Base-by-base conservation (phyloP, 1,140 invertebrate species). In the Drosophila triauraria region DNA sequence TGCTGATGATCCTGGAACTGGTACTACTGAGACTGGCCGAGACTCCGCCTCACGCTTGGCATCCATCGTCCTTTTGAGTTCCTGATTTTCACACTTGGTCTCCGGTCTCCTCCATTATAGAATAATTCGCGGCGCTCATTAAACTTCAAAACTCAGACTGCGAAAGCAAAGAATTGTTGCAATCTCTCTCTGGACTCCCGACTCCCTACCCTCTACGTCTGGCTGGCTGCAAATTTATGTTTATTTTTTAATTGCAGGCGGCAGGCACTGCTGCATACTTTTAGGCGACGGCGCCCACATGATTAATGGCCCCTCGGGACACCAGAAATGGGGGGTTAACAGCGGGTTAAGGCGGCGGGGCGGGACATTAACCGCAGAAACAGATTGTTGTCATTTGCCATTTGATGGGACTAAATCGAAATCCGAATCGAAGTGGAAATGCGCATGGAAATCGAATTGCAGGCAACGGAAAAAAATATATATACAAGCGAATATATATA, bases 361-460 rank as follows among this genome's bases (percentile, higher is more conserved):
- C 20, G 4, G 27, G 35, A 72, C 74, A 60, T 67, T 64, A 69
- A 70, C 80, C 59, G 63, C 80, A 87, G 54, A 72, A 80, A 72
- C 83, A 74, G 78, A 88, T 88, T 88, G 84, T 84, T 88, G 85
- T 88, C 85, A 90, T 88, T 80, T 80, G 60, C 47, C 80, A 75
- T 68, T 80, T 80, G 74, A 84, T 78, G 85, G 50, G 67, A 78
- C 64, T 71, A 74, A 72, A 74, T 74, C 78, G 63, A 64, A 72
- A 80, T 60, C 70, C 59, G 64, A 58, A 61, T 56, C 50, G 57
- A 74, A 65, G 56, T 57, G 70, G 56, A 71, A 50, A 65, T 63
- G 12, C 15, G n/a, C 25, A 69, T 53, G 30, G 32, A 50, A 74
- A 68, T 68, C 63, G 75, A 65, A 54, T 62, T 65, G 62, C 67